Conservation (phyloP, 2,888 invertebrate species). For the Rhagophthalmus giganteus region DNA sequence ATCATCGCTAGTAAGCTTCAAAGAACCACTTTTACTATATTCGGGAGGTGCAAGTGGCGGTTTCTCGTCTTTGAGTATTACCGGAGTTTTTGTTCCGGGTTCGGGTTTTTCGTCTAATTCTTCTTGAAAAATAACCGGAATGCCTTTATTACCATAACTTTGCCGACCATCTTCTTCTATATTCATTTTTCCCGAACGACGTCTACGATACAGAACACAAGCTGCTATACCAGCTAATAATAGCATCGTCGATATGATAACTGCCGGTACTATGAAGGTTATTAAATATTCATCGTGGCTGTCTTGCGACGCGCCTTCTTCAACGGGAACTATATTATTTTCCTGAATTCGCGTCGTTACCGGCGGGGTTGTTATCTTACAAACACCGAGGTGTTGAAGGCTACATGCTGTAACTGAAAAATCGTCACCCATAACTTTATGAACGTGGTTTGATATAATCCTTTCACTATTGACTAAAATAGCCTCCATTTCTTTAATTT, state of each 20-base stretch:
- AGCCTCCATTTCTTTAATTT: conserved; percentile 72
- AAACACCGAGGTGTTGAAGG: conserved; percentile 64
- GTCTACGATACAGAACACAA: conserved; percentile 81
- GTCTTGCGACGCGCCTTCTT: conserved; percentile 54
- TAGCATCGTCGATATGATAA: conserved; percentile 86
- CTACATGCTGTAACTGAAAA: conserved; percentile 69
- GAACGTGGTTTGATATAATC: conserved; percentile 62
- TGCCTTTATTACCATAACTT: conserved; percentile 79
- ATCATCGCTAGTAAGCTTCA: conserved; percentile 56
- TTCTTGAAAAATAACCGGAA: conserved; percentile 96
- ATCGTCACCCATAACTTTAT: conserved; percentile 70
- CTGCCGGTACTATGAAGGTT: conserved; percentile 86
- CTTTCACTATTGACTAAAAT: conserved; percentile 69
- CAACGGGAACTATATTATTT: conserved; percentile 54
- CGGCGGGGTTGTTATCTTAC: conserved; percentile 51
- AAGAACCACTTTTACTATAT: conserved; percentile 60
- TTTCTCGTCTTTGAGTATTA: conserved; percentile 93
- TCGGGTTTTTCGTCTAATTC: conserved; percentile 93
- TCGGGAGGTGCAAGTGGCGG: conserved; percentile 88
- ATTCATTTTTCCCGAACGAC: conserved; percentile 83
- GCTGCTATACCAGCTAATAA: conserved; percentile 85
- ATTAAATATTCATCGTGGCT: conserved; percentile 67
- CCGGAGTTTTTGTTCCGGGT: conserved; percentile 87
- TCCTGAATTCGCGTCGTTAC: conserved; percentile 19
- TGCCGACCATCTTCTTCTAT: conserved; percentile 80